Evolutionary conservation across 2,113 vertebrate genomes (phyloP), one percentile per base, ranked within the genome.

Genomic region (Chaetops frenatus): DNA sequence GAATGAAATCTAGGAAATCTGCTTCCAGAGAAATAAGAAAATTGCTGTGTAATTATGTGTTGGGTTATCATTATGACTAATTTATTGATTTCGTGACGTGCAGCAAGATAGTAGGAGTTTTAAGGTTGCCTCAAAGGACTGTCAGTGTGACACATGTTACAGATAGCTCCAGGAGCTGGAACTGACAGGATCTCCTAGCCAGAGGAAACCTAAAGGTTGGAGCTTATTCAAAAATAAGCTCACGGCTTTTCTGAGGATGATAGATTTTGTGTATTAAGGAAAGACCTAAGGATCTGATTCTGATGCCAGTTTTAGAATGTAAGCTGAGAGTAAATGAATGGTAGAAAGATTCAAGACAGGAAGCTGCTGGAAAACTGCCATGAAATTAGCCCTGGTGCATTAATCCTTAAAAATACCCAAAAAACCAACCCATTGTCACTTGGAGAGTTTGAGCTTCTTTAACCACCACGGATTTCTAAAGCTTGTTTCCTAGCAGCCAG

Each of bases 391-490:
- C 23, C 36, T 45, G 29, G 5, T 81, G 9, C n/a, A 44, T 88
- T 48, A 85, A 80, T 70, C 38, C 66, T 86, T 90, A 35, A 27
- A 60, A 38, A 40, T 42, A 35, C 20, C 15, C 4, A 1, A 15
- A 51, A 82, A 18, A 1, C 0, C 19, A 45, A 14, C 8, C 4
- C 29, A 35, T 35, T 77, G n/a, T 69, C 10, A 6, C 20, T 27
- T 78, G 69, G 15, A 15, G 48, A 33, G 11, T 48, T 31, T 72
- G 53, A 80, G 28, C 2, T 3, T 12, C 51, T 31, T 69, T 86
- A 57, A 53, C 50, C 22, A 69, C 27, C 15, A 20, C 16, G 42
- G 51, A 33, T 56, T 62, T 74, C 18, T 50, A 48, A 85, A 78
- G 29, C 23, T 50, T 62, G 27, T 67, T 90, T 93, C 44, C 38